Conservation (phyloP, 2,113 vertebrate genomes). For the Chlamydotis undulata region DNA sequence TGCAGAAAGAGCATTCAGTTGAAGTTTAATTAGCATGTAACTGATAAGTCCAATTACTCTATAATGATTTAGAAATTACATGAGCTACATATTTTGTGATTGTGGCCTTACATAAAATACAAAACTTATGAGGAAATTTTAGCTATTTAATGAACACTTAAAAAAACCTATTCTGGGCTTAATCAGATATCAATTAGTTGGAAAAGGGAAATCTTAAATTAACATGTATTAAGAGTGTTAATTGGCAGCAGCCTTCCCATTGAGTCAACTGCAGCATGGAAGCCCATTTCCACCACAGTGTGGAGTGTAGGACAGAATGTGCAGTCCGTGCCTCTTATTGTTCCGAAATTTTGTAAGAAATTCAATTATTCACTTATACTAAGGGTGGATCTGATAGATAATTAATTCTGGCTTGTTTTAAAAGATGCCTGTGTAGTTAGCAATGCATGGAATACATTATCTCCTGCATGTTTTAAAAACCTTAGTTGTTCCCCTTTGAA, state of each 20-base stretch:
- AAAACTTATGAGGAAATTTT: constrained; percentile 32
- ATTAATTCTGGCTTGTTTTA: constrained; percentile 42
- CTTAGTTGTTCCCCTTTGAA: constrained; percentile 44
- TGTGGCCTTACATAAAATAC: constrained; percentile 49
- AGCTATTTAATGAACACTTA: constrained; percentile 62
- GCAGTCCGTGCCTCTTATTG: not conserved
- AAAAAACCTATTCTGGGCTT: constrained; percentile 28
- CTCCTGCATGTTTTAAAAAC: constrained; percentile 24
- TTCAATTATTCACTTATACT: constrained; percentile 25
- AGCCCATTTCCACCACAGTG: not conserved
- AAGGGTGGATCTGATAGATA: not conserved
- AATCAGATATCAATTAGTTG: constrained; percentile 64
- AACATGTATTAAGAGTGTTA: constrained; percentile 56
- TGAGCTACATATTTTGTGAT: constrained; percentile 50
- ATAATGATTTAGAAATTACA: constrained; percentile 69
- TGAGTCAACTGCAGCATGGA: not conserved
- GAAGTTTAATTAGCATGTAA: constrained; percentile 71
- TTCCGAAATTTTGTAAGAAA: not conserved
- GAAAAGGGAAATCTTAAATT: constrained; percentile 59
- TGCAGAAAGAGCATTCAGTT: constrained; percentile 46
- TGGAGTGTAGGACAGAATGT: not conserved
- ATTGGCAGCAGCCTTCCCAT: constrained; percentile 34
- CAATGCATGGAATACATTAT: not conserved
- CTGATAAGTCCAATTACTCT: constrained; percentile 69
- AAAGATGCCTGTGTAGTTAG: constrained; percentile 37